Percentiles rank a stretch among this genome's conserved stretches.
These are phyloP conservation scores for Apamea monoglypha DNA, from an alignment of 2,888 invertebrate species.

Conservation along the genomic window DNA sequence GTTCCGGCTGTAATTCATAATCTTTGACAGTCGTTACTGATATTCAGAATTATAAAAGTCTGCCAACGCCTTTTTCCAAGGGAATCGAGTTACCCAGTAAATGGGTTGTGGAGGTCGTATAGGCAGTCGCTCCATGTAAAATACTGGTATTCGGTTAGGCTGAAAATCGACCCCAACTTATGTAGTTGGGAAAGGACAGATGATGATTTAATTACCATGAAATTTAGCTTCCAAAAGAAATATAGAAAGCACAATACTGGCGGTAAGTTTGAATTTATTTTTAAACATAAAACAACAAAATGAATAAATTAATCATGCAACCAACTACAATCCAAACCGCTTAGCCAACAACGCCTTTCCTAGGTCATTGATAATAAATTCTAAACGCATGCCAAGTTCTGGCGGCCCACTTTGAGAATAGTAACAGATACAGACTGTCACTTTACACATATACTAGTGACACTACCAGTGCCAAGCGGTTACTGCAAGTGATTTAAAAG, in stretches of 20 bases:
- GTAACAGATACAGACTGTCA: slow-evolving; percentile 4
- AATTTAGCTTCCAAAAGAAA: background rate
- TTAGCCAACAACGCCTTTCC: background rate
- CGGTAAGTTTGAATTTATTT: background rate
- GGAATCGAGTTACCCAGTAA: too few species aligned
- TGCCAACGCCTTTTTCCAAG: too few species aligned
- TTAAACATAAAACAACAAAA: background rate
- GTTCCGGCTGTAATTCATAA: background rate
- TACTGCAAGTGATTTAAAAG: slow-evolving; percentile 26
- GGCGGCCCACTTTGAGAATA: slow-evolving; percentile 7
- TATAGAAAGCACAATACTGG: too few species aligned
- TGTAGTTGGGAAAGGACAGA: background rate
- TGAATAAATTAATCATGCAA: background rate
- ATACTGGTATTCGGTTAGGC: background rate
- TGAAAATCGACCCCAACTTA: background rate
- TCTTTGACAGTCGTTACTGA: too few species aligned
- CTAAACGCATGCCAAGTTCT: background rate
- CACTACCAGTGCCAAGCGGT: background rate
- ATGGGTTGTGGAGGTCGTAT: background rate
- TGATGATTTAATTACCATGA: background rate
- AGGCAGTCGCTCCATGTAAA: background rate
- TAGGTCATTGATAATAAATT: slow-evolving; percentile 16
- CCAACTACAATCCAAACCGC: background rate
- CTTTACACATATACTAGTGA: slow-evolving; percentile 18
- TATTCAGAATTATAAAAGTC: too few species aligned